Evolutionary conservation across 1,140 invertebrate genomes (phyloP), one percentile per base, ranked within the genome.

Genomic region (Magallana ariakensis): DNA sequence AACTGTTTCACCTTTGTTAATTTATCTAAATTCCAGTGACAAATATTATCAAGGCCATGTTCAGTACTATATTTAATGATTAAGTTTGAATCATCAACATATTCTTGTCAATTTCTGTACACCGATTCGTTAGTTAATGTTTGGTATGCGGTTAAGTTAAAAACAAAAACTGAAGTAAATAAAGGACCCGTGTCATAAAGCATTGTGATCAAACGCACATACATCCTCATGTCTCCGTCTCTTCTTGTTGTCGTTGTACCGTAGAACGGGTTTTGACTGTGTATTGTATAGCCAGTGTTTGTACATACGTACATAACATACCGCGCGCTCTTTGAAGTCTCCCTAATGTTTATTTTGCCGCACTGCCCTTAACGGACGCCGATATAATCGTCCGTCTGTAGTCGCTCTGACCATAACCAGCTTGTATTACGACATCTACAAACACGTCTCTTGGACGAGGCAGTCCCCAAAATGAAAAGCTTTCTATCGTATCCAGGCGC

Each of bases 341-440:
- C 66, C 22, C 22, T 75, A 75, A 75, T 75, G 66, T 75, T 75
- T 75, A 75, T 75, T 75, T 75, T 75, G 66, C 66, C 66, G 66
- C 66, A 75, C 66, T 75, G 66, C 66, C 66, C 66, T 75, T 75
- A 33, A 75, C 66, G 66, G 66, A 75, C 66, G 66, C 66, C 66
- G 66, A 75, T 75, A 75, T 75, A 75, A 75, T 75, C 33, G 66
- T 19, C 66, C 22, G 15, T 26, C 66, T 75, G 66, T 75, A 75
- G 66, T 75, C 66, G 22, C 66, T 75, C 66, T 75, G 66, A 75
- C 66, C 66, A 75, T 75, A 75, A 26, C 66, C 22, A 75, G 22
- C 66, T 75, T 75, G 66, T 75, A 75, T 75, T 75, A 75, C 66
- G 66, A 75, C 66, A 75, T 75, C 66, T 75, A 75, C 22, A 75